Base-by-base conservation (phyloP, 53 echinoderm and acorn worm species). In the Hippasteria phrygiana region DNA sequence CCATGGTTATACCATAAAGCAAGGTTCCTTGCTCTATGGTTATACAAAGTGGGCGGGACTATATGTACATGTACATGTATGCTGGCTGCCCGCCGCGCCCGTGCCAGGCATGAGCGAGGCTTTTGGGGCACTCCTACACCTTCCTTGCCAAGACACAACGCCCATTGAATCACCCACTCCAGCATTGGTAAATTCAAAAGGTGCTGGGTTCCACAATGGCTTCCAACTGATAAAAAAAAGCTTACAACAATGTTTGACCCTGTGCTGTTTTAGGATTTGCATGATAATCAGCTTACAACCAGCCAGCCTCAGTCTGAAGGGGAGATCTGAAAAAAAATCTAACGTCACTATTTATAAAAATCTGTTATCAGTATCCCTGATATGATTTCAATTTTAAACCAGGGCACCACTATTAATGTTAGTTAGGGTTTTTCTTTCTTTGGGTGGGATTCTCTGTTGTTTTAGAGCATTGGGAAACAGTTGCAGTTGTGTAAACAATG, bases 231-330 rank as follows among this genome's bases (percentile, higher is more conserved):
- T 71, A 64, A 81, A 48, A 75, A 22, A 31, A 8, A 75, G 11
- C 31, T 29, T 6, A 8, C 48, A 33, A 33, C 8, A 18, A 72
- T 4, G 43, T 37, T 6, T 47, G 71, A 70, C 36, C 70, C 54
- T 38, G 16, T 8, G 35, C 50, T 70, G 85, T 85, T 48, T 85
- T 85, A 35, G 48, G 16, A 70, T 85, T 71, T 70, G 85, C 85
- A 85, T 85, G 43, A 70, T 85, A 85, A 85, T 85, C 85, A 48
- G 85, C 45, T 71, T 70, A 85, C 70, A 71, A 71, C 70, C 51
- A 17, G 16, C 13, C 59, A 8, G 22, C 0, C 20, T 59, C 3
- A 59, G 18, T 3, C 54, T 17, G 18, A 59, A 59, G 59, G 41
- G 55, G 54, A 5, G 10, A 20, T 27, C 31, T n/a, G n/a, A n/a